These are phyloP conservation scores for Coryphaenoides rupestris DNA, from an alignment of 2,113 vertebrate genomes.

Conservation along the genomic window DNA sequence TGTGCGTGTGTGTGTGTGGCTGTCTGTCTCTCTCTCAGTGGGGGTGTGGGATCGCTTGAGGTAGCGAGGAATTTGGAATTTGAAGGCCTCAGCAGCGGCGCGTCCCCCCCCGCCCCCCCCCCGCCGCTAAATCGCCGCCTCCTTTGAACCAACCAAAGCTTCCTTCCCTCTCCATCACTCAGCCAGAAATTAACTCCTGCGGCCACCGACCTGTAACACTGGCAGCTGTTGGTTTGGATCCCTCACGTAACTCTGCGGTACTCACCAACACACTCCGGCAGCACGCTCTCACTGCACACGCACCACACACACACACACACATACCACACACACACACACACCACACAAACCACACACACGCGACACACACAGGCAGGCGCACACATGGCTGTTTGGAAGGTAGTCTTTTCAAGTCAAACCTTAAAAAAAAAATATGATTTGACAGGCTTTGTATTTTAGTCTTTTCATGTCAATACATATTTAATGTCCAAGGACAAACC, in stretches of 20 bases:
- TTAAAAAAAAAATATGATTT: slow-evolving; percentile 18
- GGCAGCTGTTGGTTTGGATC: slow-evolving; percentile 44
- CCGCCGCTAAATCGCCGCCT: slow-evolving; percentile 46
- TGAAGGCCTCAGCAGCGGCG: slow-evolving; percentile 50
- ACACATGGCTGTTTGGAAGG: slow-evolving; percentile 26
- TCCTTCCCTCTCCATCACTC: slow-evolving; percentile 41
- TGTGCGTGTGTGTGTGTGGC: slow-evolving; percentile 37
- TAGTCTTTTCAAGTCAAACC: slow-evolving; percentile 44
- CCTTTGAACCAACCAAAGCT: slow-evolving; percentile 51
- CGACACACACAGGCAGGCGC: slow-evolving; percentile 4
- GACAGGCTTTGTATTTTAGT: slow-evolving; percentile 37
- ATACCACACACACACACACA: background rate
- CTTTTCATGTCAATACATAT: slow-evolving; percentile 20
- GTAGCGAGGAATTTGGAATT: slow-evolving; percentile 58
- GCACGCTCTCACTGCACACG: slow-evolving; percentile 7
- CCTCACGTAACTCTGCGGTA: too few relatives aligned
- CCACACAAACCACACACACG: slow-evolving; percentile 1
- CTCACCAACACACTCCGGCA: too few relatives aligned
- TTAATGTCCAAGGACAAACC: slow-evolving; percentile 10
- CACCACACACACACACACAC: slow-evolving; percentile 2
- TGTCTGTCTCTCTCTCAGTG: background rate
- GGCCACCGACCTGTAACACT: slow-evolving; percentile 39
- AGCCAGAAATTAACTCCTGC: slow-evolving; percentile 54
- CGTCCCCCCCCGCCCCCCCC: background rate
- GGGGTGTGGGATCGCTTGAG: slow-evolving; percentile 55